A percentile compares a stretch with the other conserved stretches of the same genome.
Conservation (phyloP, 2,888 invertebrate species). For the Abrostola tripartita region DNA sequence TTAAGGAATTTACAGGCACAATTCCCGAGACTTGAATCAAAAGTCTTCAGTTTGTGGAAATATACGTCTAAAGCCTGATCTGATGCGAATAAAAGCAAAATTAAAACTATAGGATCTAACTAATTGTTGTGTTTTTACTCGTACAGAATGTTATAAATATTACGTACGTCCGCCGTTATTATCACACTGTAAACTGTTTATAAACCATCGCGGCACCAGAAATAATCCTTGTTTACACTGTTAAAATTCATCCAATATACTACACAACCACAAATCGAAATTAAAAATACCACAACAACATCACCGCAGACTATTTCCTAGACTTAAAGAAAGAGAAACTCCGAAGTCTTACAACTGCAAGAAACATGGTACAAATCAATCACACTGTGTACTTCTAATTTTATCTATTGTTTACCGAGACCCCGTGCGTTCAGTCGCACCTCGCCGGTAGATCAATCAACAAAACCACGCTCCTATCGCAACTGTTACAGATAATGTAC, state of each 20-base stretch:
- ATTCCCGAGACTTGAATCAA: no score
- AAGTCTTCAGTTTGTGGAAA: no score
- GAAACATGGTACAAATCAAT: constrained; percentile 2
- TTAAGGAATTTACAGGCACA: no score
- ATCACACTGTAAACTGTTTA: no score
- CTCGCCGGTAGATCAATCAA: constrained; percentile 2
- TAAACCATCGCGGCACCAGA: neutral
- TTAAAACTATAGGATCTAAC: no score
- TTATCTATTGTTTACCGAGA: neutral
- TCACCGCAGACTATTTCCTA: neutral
- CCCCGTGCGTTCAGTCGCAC: neutral
- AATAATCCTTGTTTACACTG: neutral
- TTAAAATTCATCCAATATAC: neutral
- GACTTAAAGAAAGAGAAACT: neutral
- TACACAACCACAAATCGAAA: neutral
- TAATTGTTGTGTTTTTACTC: no score
- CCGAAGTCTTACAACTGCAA: neutral
- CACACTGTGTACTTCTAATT: constrained; percentile 1
- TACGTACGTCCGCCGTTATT: no score
- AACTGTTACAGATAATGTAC: neutral
- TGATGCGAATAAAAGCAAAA: no score
- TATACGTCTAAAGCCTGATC: no score
- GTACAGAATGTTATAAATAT: no score
- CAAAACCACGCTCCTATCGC: neutral
- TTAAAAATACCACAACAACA: no score